Base-by-base conservation (phyloP, 2,797 vertebrate genomes). In the Sebastes taczanowskii region DNA sequence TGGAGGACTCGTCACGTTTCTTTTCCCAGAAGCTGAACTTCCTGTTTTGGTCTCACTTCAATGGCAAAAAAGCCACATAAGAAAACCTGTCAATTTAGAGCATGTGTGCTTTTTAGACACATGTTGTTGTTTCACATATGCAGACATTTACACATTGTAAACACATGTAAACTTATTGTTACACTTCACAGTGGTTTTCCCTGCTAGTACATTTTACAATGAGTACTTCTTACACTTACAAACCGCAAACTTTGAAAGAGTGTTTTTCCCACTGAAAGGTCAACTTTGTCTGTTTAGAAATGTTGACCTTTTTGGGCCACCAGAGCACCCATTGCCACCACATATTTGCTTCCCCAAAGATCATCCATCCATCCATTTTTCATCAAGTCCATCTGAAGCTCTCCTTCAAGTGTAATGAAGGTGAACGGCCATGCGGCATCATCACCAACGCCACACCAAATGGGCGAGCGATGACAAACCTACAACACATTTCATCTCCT, bases 321-420 rank as follows among this genome's bases (percentile, higher is more conserved):
- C 58, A 35, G 29, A 27, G 65, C 42, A 32, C 22, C 64, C 61
- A 6, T 5, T 16, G 18, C 49, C 27, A 56, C 59, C 77, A 35
- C n/a, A 30, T 18, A 29, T 42, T 42, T 29, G 6, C 62, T 20
- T 81, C 42, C 64, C 29, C 13, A 56, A 30, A 64, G 32, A 71
- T 77, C 81, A 62, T 80, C 74, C 61, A 58, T 29, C 35, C 32
- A 52, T 64, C 42, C 74, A 75, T 88, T 92, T 91, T 91, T 93
- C 89, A 91, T 87, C 88, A 60, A 3, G 74, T 92, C 88, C 74
- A 73, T 85, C 86, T 25, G 72, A 78, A 73, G 74, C 70, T 83
- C 87, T 86, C 58, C 81, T 91, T 90, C 49, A 89, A 83, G 87
- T 83, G 86, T 84, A 94, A 95, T 91, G 89, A 93, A 84, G 65